Percentiles rank a stretch among this genome's conserved stretches.
Conservation (phyloP, 1,140 invertebrate species). For the Aphis gossypii region DNA sequence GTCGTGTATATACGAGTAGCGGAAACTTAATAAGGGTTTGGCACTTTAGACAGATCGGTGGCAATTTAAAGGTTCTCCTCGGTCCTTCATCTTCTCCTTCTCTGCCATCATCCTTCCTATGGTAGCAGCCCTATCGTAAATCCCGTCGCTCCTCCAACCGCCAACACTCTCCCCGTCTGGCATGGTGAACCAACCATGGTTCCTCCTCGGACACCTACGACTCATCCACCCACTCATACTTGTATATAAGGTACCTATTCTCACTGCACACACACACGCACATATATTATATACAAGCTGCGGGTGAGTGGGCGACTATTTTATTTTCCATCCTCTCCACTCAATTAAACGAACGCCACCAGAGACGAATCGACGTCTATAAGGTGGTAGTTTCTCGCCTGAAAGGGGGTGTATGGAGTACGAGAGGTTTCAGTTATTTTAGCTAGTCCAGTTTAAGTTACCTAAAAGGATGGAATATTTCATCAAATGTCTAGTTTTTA, state of each 20-base stretch:
- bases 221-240: background rate
- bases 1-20: constrained; percentile 34
- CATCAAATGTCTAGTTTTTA: background rate
- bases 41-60: constrained; percentile 57
- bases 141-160: background rate
- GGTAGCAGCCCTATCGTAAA: background rate
- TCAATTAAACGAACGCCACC: constrained; percentile 38
- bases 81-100: too few relatives aligned
- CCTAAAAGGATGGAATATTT: background rate
- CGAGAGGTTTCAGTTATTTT: background rate
- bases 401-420: too few relatives aligned
- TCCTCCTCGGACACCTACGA: background rate
- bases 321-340: constrained; percentile 20
- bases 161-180: background rate
- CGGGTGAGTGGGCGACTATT: background rate
- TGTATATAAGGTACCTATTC: background rate
- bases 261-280: background rate
- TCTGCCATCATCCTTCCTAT: background rate
- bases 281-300: background rate
- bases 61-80: constrained; percentile 55
- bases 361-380: constrained; percentile 36
- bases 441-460: background rate
- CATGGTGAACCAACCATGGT: background rate
- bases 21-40: constrained; percentile 58
- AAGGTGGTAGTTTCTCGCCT: background rate